Base-by-base conservation (phyloP, 2,113 vertebrate species). In the Tapirus terrestris region DNA sequence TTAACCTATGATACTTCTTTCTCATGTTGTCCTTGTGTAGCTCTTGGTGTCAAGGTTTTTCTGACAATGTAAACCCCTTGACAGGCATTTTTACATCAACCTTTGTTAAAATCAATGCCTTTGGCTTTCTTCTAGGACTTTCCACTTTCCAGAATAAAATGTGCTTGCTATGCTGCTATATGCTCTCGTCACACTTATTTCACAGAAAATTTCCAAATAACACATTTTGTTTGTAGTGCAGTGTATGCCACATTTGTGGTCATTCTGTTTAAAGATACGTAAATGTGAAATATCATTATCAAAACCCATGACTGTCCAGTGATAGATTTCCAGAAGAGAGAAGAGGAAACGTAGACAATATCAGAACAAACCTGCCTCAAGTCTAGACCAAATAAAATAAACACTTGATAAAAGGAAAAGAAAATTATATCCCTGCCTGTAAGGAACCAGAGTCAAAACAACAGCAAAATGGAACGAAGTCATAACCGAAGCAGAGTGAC, bases 401-500 rank as follows among this genome's bases (percentile, higher is more conserved):
- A 39, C 2, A 18, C 58, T 29, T 43, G 48, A 31, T 31, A 29
- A 61, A 72, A 48, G 16, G 29, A 73, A 77, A 58, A 39, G 33
- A 82, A 82, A 88, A 13, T 0, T 23, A 12, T 23, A 36, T 10
- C 14, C 48, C 25, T 39, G 18, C 39, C 39, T 23, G 9, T 23
- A 36, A 76, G 77, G 51, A 51, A 9, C 84, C 75, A 81, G 70
- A 63, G 25, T 16, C 51, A 11, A 20, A 56, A 77, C 2, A 21
- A 14, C 10, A 23, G 2, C 14, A 6, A 9, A 27, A 45, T 3
- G 17, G 12, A 43, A 25, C 4, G 23, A 65, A 5, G 29, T 4
- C 45, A 1, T 2, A 39, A 25, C 0, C 0, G 9, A 56, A n/a
- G 3, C 48, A 0, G 0, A 1, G 8, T 0, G 5, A 8, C 0